phyloP scores from a whole-genome alignment of 1,140 invertebrate genomes.

The Drosophila orena region DNA sequence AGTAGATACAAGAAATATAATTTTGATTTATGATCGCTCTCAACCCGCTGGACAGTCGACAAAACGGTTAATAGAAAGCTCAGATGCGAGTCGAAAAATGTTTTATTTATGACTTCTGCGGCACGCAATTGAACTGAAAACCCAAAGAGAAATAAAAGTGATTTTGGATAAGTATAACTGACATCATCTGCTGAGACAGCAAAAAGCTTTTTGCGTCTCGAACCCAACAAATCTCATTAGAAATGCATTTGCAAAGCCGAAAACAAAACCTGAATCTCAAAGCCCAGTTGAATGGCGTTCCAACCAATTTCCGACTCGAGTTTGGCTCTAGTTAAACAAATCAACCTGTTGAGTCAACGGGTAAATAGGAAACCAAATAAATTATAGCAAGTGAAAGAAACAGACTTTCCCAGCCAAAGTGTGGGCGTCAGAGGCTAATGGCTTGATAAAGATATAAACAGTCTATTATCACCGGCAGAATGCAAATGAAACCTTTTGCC shows the following conservation, averaged over 20 bases:
- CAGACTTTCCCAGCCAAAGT: conserved; percentile 26
- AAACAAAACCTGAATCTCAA: conserved; percentile 47
- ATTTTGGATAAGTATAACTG: conserved; percentile 42
- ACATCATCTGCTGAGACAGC: conserved; percentile 68
- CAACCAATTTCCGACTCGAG: conserved; percentile 8
- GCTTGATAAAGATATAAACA: conserved; percentile 47
- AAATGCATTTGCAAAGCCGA: conserved; percentile 69
- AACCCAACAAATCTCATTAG: conserved; percentile 58
- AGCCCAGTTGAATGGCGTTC: conserved; percentile 5
- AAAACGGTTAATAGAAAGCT: conserved; percentile 48
- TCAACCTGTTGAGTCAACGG: conserved; percentile 42
- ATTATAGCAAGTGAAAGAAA: conserved; percentile 36
- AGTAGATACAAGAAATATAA: conserved; percentile 22
- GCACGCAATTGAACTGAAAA: conserved; percentile 46
- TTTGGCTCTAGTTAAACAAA: conserved; percentile 64
- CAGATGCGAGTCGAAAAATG: conserved; percentile 22
- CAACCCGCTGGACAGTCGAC: conserved; percentile 21
- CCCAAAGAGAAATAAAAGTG: conserved; percentile 4
- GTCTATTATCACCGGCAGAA: conserved; percentile 36
- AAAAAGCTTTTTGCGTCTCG: conserved; percentile 42
- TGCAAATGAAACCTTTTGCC: conserved; percentile 55
- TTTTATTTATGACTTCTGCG: conserved; percentile 47
- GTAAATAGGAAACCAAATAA: conserved; percentile 36
- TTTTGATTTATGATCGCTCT: conserved; percentile 41
- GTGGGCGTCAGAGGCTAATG: conserved; percentile 56